These are phyloP conservation scores for Dicycla oo DNA, from an alignment of 2,888 invertebrate genomes.

Conservation along the genomic window DNA sequence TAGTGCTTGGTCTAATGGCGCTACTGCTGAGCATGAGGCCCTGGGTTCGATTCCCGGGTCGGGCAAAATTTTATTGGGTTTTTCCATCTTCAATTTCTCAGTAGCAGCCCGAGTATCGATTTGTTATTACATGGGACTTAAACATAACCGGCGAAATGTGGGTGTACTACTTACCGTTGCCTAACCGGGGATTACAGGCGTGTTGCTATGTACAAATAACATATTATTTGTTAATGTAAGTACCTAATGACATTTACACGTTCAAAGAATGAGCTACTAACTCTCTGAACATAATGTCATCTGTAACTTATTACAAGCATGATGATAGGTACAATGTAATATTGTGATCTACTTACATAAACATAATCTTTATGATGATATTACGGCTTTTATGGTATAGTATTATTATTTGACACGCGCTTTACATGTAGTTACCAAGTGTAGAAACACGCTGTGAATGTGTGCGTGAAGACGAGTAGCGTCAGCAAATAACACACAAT, in stretches of 20 bases:
- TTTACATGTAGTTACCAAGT: too few species aligned
- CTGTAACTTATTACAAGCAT: slow-evolving; percentile 41
- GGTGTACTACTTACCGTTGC: not conserved
- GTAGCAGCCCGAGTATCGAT: not conserved
- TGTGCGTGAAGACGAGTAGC: too few species aligned
- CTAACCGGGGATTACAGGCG: not conserved
- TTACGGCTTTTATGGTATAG: slow-evolving; percentile 31
- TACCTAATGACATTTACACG: slow-evolving; percentile 26
- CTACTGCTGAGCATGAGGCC: not conserved
- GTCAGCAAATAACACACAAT: too few species aligned
- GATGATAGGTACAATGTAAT: slow-evolving; percentile 26
- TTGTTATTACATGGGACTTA: not conserved
- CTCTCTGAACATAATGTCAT: not conserved
- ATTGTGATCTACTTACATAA: slow-evolving; percentile 18
- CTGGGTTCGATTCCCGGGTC: not conserved
- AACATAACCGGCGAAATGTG: not conserved
- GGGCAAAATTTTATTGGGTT: not conserved
- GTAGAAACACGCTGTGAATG: too few species aligned
- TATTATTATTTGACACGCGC: too few species aligned
- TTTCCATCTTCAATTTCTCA: not conserved
- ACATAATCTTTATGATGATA: slow-evolving; percentile 29
- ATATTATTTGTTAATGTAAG: not conserved
- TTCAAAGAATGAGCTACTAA: slow-evolving; percentile 3
- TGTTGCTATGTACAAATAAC: not conserved
- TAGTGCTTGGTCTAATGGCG: not conserved